Evolutionary conservation across 2,888 invertebrate genomes (phyloP).

Genomic region (Eristalis arbustorum): DNA sequence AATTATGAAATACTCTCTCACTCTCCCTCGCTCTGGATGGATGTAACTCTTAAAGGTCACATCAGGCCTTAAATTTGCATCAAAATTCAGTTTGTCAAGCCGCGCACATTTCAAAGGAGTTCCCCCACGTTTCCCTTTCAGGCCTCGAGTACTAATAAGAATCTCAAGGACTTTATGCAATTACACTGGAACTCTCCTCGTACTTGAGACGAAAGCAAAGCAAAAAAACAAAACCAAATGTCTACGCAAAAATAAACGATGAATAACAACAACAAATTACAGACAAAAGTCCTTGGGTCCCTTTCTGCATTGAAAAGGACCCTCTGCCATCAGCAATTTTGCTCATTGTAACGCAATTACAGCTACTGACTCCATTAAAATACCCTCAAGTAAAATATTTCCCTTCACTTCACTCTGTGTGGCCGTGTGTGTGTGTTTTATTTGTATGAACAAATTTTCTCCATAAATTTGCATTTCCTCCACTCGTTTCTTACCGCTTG

Average conservation of each 20-base stretch:
- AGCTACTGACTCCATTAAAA: conserved; percentile 65
- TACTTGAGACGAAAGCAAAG: not conserved
- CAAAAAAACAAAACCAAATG: conserved; percentile 21
- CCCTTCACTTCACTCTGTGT: conserved; percentile 41
- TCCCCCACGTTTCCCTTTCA: not conserved
- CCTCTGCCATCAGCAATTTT: conserved; percentile 37
- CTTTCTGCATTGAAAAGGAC: conserved; percentile 14
- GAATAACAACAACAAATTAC: conserved; percentile 34
- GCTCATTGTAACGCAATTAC: conserved; percentile 64
- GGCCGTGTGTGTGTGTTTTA: conserved; percentile 13
- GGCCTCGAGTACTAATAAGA: conserved; percentile 37
- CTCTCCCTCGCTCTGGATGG: not conserved
- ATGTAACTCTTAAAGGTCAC: not conserved
- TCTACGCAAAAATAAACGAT: not conserved
- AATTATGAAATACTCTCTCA: not conserved
- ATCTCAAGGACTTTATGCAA: conserved; percentile 41
- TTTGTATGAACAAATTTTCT: conserved; percentile 38
- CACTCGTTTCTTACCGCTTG: not conserved
- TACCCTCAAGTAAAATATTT: conserved; percentile 56
- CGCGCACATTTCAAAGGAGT: not conserved
- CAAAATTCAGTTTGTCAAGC: not conserved
- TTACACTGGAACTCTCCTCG: not conserved
- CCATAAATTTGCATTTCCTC: conserved; percentile 61
- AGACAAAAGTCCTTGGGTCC: conserved; percentile 38
- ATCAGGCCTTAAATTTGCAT: not conserved